Base-by-base conservation (phyloP, 92 coral and sea anemone genomes). In the Epizoanthus fatuus region DNA sequence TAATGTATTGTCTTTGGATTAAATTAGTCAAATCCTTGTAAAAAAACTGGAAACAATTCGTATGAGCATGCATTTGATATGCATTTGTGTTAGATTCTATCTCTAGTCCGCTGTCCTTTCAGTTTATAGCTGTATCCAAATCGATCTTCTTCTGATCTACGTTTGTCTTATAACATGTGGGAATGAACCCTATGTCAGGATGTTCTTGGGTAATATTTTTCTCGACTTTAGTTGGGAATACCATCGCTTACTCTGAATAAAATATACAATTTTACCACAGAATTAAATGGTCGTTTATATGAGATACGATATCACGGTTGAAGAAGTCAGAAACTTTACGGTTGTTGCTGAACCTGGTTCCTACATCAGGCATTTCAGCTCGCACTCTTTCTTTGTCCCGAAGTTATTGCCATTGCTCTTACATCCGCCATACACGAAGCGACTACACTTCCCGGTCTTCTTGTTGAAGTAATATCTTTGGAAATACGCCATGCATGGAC, bases 321-420 rank as follows among this genome's bases (percentile, higher is more conserved):
- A 16, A 17, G 42, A 51, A 11, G 9, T 20, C 47, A 19, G 44
- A 55, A 77, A 17, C 64, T 42, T 60, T 49, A 49, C 9, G 53
- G 13, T 12, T 44, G 49, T 44, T 44, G 8, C 49, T 49, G 3
- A 49, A 8, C 11, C 12, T 49, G 75, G 16, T 70, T 49, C 53
- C 38, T 74, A 75, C 68, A 69, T 74, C 74, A 86, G 55, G 39
- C 98, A 94, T 14, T 80, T 87, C 22, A 76, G 63, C 73, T 94
- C 94, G 68, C 98, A 94, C 71, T 90, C 92, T 55, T 74, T 91
- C 69, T 83, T 94, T 15, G 93, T 82, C 69, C 84, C 47, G 74
- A 94, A 94, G 83, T 91, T 94, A 84, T 94, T 94, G 12, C 93
- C 93, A 78, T 94, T 94, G 62, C 89, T 75, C 47, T 42, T 68